Percentiles rank a stretch among this genome's conserved stretches.
These are phyloP conservation scores for Melanogrammus aeglefinus DNA, from an alignment of 2,797 vertebrate species.

Conservation along the genomic window DNA sequence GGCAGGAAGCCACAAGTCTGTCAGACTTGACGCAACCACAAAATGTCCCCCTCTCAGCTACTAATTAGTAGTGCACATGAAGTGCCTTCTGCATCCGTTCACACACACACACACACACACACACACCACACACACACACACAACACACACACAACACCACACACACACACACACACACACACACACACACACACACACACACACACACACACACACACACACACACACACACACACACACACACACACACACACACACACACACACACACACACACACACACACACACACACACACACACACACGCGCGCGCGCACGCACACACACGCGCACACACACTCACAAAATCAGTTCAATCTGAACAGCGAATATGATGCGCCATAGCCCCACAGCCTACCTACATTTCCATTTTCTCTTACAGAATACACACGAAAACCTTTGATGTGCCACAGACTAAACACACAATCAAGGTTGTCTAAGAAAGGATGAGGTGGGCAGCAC, in stretches of 20 bases:
- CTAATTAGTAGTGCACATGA: neutral
- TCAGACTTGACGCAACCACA: constrained; percentile 27
- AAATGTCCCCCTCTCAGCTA: constrained; percentile 24
- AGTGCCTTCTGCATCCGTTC: neutral
- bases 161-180: constrained; percentile 20
- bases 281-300: too few relatives aligned
- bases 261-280: neutral
- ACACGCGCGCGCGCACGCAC: neutral
- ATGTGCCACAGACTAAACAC: constrained; percentile 59
- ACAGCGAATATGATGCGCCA: constrained; percentile 25
- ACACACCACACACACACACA: constrained; percentile 20
- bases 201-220: neutral
- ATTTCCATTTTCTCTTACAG: constrained; percentile 7
- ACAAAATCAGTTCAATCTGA: constrained; percentile 36
- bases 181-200: neutral
- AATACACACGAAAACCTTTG: constrained; percentile 29
- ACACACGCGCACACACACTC: constrained; percentile 13
- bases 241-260: constrained; percentile 23
- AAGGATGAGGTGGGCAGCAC: constrained; percentile 47
- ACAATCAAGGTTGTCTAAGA: constrained; percentile 40
- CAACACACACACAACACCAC: neutral
- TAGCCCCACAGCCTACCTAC: constrained; percentile 27
- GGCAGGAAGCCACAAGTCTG: constrained; percentile 34
- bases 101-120: too few relatives aligned
- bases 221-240: constrained; percentile 20